phyloP scores from a whole-genome alignment of 2,888 invertebrate genomes.

The Linhomoeus sp. region DNA sequence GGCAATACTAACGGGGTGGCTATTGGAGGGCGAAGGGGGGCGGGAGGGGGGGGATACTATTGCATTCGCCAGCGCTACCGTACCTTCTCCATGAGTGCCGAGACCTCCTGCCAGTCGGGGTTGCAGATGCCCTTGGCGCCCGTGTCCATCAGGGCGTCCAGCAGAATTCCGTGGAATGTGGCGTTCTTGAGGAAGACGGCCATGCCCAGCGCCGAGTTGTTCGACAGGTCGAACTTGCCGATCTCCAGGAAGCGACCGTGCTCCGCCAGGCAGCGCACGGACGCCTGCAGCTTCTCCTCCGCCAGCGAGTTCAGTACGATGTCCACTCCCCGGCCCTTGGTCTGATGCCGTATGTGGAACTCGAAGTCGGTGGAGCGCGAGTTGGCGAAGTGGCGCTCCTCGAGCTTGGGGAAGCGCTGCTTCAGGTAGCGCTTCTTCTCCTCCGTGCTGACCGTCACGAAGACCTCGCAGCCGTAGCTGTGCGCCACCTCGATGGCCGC shows the following conservation, averaged over 20 bases:
- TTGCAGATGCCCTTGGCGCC: slow-evolving; percentile 77
- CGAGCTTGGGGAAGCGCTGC: slow-evolving; percentile 54
- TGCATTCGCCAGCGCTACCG: too few species aligned
- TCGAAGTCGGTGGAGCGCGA: slow-evolving; percentile 74
- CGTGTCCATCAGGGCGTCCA: slow-evolving; percentile 65
- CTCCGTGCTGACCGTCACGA: slow-evolving; percentile 52
- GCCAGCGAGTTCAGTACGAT: slow-evolving; percentile 81
- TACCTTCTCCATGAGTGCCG: slow-evolving; percentile 59
- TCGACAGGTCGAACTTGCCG: slow-evolving; percentile 80
- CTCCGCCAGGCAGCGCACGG: slow-evolving; percentile 63
- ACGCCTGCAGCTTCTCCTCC: slow-evolving; percentile 69
- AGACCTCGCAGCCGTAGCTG: slow-evolving; percentile 62
- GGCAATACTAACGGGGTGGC: too few species aligned
- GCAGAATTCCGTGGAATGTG: slow-evolving; percentile 80
- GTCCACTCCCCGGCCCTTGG: slow-evolving; percentile 71
- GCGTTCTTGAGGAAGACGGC: slow-evolving; percentile 80
- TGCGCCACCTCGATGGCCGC: slow-evolving; percentile 79
- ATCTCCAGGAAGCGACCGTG: slow-evolving; percentile 88
- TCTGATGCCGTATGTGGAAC: slow-evolving; percentile 52
- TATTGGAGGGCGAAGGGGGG: too few species aligned
- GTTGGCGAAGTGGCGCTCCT: slow-evolving; percentile 58
- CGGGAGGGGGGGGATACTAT: too few species aligned
- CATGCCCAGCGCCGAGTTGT: slow-evolving; percentile 69
- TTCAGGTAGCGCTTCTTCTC: slow-evolving; percentile 48
- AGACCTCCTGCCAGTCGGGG: slow-evolving; percentile 50